Conservation (phyloP, 1,140 invertebrate genomes). For the Telenomus remus region DNA sequence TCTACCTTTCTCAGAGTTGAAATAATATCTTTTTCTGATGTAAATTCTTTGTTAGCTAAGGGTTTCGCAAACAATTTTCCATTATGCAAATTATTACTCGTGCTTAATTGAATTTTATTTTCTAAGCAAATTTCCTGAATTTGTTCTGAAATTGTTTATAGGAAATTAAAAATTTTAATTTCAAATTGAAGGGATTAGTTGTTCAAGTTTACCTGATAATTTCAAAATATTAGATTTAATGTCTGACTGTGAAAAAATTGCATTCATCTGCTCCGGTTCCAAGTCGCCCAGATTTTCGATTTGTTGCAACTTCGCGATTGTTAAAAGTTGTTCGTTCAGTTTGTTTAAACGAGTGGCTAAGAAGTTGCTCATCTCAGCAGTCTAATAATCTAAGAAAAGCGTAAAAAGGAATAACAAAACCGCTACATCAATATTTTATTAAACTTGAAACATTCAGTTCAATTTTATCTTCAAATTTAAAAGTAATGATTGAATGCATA, state of each 20-base stretch:
- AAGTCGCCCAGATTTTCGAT: constrained; percentile 35
- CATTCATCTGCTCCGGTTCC: constrained; percentile 4
- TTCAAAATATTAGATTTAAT: not conserved
- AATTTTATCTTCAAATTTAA: too few species aligned
- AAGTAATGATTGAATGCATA: too few species aligned
- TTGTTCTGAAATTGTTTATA: too few species aligned
- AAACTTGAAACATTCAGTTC: not conserved
- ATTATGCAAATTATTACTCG: too few species aligned
- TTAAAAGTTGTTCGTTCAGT: constrained; percentile 47
- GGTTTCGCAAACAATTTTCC: too few species aligned
- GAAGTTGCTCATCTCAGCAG: constrained; percentile 2
- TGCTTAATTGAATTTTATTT: constrained; percentile 23
- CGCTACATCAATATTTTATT: constrained; percentile 15
- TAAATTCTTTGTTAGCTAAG: too few species aligned
- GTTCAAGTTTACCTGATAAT: not conserved
- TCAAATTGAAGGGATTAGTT: too few species aligned
- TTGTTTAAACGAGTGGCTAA: constrained; percentile 38
- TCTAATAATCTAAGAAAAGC: too few species aligned
- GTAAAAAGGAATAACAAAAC: too few species aligned
- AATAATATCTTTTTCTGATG: too few species aligned
- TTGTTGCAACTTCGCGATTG: constrained; percentile 52
- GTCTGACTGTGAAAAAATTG: not conserved
- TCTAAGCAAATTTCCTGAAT: not conserved
- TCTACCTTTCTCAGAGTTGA: too few species aligned
- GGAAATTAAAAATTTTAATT: constrained; percentile 2